Percentiles rank a stretch among this genome's conserved stretches.
phyloP scores from a whole-genome alignment of 2,797 vertebrate species.

The Pantherophis alleghaniensis region DNA sequence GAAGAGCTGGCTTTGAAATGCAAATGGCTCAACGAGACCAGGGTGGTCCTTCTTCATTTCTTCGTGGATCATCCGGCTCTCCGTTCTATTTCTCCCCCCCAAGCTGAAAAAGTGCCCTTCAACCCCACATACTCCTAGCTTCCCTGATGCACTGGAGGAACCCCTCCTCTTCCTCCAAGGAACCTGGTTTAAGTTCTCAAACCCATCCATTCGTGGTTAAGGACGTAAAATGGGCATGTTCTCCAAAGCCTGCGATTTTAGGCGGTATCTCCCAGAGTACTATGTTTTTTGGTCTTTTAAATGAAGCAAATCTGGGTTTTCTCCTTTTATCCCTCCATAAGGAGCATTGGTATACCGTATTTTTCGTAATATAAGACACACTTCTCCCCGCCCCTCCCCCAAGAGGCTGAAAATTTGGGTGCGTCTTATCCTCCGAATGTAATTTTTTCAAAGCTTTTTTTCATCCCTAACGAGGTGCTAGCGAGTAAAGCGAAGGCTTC shows the following conservation, averaged over 20 bases:
- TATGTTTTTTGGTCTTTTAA: not conserved
- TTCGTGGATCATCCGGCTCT: not conserved
- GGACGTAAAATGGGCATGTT: not conserved
- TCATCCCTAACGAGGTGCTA: no score
- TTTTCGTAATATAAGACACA: no score
- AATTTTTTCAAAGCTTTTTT: no score
- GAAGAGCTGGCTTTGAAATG: conserved; percentile 35
- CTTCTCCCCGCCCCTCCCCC: fast-evolving
- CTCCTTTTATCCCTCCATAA: not conserved
- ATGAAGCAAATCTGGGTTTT: not conserved
- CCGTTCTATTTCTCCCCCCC: no score
- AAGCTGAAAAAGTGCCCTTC: not conserved
- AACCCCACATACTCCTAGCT: not conserved
- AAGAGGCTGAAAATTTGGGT: no score
- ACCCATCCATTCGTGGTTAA: not conserved
- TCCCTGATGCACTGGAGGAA: not conserved
- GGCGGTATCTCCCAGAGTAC: not conserved
- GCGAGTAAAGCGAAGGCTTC: no score
- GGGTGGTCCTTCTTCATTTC: not conserved
- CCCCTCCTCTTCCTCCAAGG: not conserved
- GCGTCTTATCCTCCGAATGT: no score
- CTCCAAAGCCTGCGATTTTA: not conserved
- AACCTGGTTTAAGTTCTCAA: not conserved
- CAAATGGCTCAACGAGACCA: fast-evolving
- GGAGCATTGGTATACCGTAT: not conserved